phyloP scores from a whole-genome alignment of 2,797 vertebrate genomes.

The Pseudomugil tenellus region DNA sequence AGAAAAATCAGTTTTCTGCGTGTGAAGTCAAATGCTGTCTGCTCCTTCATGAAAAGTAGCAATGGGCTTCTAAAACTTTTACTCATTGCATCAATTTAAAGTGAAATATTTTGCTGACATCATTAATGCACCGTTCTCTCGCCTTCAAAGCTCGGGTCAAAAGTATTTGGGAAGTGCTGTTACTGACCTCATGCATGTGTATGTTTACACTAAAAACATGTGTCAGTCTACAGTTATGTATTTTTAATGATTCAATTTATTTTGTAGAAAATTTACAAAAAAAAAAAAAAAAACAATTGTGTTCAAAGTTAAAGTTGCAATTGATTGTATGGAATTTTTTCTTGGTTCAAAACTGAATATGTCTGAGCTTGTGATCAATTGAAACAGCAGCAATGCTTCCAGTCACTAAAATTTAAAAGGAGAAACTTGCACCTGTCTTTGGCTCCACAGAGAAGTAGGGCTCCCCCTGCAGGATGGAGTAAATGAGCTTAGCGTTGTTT shows the following conservation, averaged over 20 bases:
- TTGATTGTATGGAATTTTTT: slow-evolving; percentile 1
- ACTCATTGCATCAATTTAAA: slow-evolving; percentile 36
- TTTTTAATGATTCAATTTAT: slow-evolving; percentile 7
- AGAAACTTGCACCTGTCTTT: slow-evolving; percentile 86
- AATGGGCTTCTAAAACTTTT: slow-evolving; percentile 30
- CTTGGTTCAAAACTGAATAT: slow-evolving; percentile 27
- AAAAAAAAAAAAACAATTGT: slow-evolving; percentile 9
- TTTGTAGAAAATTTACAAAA: slow-evolving; percentile 17
- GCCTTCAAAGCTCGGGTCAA: slow-evolving; percentile 39
- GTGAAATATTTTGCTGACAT: slow-evolving; percentile 16
- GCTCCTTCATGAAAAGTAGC: slow-evolving; percentile 4
- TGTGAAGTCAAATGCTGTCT: slow-evolving; percentile 9
- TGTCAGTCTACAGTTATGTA: neutral
- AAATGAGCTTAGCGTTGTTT: slow-evolving; percentile 91
- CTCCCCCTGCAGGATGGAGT: slow-evolving; percentile 91
- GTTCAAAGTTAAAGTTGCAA: slow-evolving; percentile 10
- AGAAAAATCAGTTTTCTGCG: slow-evolving; percentile 13
- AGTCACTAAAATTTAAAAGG: too few relatives aligned
- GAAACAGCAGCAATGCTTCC: too few relatives aligned
- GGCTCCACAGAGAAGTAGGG: slow-evolving; percentile 97
- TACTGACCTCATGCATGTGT: slow-evolving; percentile 31
- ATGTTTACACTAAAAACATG: slow-evolving; percentile 9
- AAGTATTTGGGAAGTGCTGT: slow-evolving; percentile 52
- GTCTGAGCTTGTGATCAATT: too few relatives aligned
- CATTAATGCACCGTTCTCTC: slow-evolving; percentile 20